Evolutionary conservation across 2,888 invertebrate genomes (phyloP).

Genomic region (Nowickia ferox): DNA sequence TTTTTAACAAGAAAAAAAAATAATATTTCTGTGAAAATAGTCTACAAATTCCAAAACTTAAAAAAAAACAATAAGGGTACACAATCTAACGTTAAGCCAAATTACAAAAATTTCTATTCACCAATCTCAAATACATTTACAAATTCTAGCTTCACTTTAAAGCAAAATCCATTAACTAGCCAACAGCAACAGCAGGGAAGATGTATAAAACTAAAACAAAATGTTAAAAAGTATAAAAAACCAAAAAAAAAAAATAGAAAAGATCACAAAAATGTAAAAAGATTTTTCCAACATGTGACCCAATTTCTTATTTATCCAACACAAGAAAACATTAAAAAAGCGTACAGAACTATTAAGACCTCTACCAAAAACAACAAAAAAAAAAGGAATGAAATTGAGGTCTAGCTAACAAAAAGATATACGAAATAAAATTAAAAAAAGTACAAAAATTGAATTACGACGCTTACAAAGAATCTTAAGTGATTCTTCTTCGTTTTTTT

Average conservation of each 20-base stretch:
- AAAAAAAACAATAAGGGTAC: conserved; percentile 33
- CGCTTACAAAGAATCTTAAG: conserved; percentile 43
- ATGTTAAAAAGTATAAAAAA: conserved; percentile 45
- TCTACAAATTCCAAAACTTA: background rate
- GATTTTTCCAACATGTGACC: conserved; percentile 79
- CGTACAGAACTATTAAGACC: conserved; percentile 49
- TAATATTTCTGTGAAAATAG: conserved; percentile 1
- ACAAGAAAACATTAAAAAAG: conserved; percentile 50
- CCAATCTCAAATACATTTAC: conserved; percentile 28
- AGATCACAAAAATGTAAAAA: conserved; percentile 57
- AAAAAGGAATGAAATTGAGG: background rate
- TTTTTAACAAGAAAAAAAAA: background rate
- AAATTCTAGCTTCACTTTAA: conserved; percentile 34
- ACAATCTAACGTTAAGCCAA: conserved; percentile 60
- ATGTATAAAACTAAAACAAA: conserved; percentile 27
- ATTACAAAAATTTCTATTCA: background rate
- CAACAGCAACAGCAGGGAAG: conserved; percentile 11
- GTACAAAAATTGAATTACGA: conserved; percentile 31
- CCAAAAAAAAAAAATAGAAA: conserved; percentile 41
- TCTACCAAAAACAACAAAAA: conserved; percentile 31
- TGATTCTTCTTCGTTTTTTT: background rate
- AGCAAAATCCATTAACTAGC: conserved; percentile 38
- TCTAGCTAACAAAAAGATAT: conserved; percentile 36
- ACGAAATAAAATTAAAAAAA: conserved; percentile 32
- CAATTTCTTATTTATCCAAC: conserved; percentile 78